Percentiles rank a stretch among this genome's conserved stretches.
Evolutionary conservation across 2,797 vertebrate species (phyloP).

Genomic region (Neopelma chrysocephalum): DNA sequence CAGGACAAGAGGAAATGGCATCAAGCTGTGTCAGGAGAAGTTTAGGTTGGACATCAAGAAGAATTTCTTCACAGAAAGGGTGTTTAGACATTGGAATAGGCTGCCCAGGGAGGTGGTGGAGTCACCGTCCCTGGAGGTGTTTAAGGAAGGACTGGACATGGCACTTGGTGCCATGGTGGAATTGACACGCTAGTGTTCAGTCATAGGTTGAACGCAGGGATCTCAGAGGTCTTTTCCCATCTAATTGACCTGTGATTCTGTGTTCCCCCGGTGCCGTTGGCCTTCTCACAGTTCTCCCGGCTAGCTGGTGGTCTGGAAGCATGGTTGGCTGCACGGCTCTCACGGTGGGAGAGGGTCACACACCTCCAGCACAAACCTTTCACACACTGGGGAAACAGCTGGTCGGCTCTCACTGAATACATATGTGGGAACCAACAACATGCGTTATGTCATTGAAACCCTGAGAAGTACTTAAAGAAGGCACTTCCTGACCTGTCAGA

Average conservation of each 20-base stretch:
- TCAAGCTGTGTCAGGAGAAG: fast-evolving
- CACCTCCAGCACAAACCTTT: too few relatives aligned
- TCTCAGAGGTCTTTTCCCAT: background rate
- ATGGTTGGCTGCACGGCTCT: fast-evolving
- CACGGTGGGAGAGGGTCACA: fast-evolving
- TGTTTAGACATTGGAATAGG: background rate
- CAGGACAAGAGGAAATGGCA: too few relatives aligned
- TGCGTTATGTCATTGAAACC: fast-evolving
- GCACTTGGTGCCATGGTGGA: background rate
- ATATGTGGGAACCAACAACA: fast-evolving
- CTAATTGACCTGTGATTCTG: background rate
- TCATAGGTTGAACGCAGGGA: background rate
- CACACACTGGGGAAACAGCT: fast-evolving
- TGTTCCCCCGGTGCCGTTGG: background rate
- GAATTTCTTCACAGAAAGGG: background rate
- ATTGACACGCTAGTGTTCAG: background rate
- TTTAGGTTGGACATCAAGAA: background rate
- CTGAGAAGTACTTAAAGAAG: fast-evolving
- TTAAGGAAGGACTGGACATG: background rate
- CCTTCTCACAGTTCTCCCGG: fast-evolving
- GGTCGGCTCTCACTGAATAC: fast-evolving
- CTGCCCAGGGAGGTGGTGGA: background rate
- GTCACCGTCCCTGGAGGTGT: background rate
- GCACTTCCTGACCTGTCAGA: background rate
- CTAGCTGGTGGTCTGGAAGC: background rate